phyloP scores from a whole-genome alignment of 2,113 vertebrate species.

The Raphicerus campestris region DNA sequence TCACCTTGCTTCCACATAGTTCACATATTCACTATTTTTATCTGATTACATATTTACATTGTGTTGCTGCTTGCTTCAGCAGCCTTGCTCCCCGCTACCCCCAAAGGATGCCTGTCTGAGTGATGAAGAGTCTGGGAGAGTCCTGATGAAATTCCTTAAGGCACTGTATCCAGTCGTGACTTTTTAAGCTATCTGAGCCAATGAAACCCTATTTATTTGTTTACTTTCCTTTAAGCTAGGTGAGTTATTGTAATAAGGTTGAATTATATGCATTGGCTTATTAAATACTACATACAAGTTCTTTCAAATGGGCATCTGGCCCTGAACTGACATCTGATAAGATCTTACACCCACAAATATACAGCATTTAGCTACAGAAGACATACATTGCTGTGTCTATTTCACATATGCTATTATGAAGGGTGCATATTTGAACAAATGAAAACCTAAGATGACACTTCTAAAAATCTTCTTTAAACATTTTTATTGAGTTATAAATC shows the following conservation, averaged over 20 bases:
- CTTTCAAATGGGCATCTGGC: background rate
- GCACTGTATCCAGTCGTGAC: accelerated
- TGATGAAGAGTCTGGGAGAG: background rate
- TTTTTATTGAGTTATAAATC: too few species aligned
- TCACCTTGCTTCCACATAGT: background rate
- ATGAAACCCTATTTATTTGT: background rate
- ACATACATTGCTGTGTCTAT: background rate
- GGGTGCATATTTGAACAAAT: background rate
- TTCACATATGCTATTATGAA: background rate
- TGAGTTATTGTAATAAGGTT: background rate
- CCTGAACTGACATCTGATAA: background rate
- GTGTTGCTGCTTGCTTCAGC: background rate
- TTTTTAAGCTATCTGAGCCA: background rate
- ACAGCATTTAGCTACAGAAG: background rate
- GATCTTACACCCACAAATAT: background rate
- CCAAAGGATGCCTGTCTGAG: background rate
- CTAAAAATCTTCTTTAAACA: background rate
- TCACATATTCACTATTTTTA: background rate
- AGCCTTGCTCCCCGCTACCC: background rate
- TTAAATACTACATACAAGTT: background rate
- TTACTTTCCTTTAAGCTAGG: background rate
- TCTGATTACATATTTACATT: background rate
- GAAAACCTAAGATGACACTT: background rate
- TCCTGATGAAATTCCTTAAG: background rate
- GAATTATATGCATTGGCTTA: background rate